Base-by-base conservation (phyloP, 2,113 vertebrate genomes). In the Lutjanus erythropterus region DNA sequence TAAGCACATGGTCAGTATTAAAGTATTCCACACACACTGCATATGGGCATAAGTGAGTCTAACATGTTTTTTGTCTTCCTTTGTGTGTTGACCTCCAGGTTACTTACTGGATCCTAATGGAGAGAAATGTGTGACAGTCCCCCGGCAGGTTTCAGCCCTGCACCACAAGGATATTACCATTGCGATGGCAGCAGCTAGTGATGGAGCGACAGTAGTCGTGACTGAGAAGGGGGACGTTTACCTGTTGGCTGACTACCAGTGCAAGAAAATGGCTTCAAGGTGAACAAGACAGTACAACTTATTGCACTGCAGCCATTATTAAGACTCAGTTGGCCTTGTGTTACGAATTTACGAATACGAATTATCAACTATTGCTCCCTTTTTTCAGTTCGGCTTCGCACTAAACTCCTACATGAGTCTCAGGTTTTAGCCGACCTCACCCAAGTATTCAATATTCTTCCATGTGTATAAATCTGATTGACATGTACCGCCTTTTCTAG, bases 191-290 rank as follows among this genome's bases (percentile, higher is more conserved):
- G 96, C 97, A 86, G 97, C 97, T 62, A 97, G 97, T 83, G 96
- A 97, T 82, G 98, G 97, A 0, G 97, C 97, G 75, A 99, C 97
- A n/a, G 97, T 97, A 16, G 97, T 97, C 29, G 97, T 97, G 88
- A 97, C 97, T 4, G 95, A 96, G 79, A 97, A 95, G 89, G 98
- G 98, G 74, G 98, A 99, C 65, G 93, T 98, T 86, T 99, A 99
- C 93, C 94, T 99, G 81, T 94, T 99, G 79, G 89, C 96, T 42
- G 97, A 98, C 73, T 98, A 98, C 91, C 97, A 98, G 85, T 99
- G 98, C 96, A 99, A 98, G 91, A 99, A 99, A 94, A 93, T 99
- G 85, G 97, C 97, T 81, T 98, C 98, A 18, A 98, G 96, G 98
- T 99, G 91, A 90, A 25, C 37, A 1, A 25, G 56, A 53, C 19